Evolutionary conservation across 2,888 invertebrate genomes (phyloP), one percentile per base, ranked within the genome.

Genomic region (Andrena fulva): DNA sequence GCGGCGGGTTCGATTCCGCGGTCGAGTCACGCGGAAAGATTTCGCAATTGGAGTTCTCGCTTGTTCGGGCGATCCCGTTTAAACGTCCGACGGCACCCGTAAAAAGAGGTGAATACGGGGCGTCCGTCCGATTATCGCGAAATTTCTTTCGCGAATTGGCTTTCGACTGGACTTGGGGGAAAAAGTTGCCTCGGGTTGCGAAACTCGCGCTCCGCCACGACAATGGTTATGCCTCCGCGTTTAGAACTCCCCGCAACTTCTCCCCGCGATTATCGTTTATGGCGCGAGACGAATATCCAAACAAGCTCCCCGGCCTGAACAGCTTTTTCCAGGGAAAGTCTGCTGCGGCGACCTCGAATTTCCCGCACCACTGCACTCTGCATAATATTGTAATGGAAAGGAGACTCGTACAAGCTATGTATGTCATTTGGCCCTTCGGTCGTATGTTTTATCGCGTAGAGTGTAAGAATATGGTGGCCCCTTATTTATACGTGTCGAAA

Each of bases 251-350:
- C 24, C 20, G n/a, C 29, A 20, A 82, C 80, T 80, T 84, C 80
- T 77, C 20, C 35, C 64, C 59, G 16, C 80, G 84, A 85, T 85
- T 80, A 80, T 80, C 84, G 80, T 77, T 80, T 77, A 80, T 60
- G 68, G 68, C 63, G 69, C 69, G 82, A 66, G 79, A 82, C 68
- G 71, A 84, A 84, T 84, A 80, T 59, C 70, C 79, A 82, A 84
- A 84, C 79, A 79, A 84, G 79, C 56, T 66, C 67, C 16, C 6
- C 33, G 29, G 33, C 20, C 35, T 20, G 33, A 5, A 10, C 12
- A 12, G 20, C 24, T 8, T 81, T 69, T 16, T 48, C 54, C 12
- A 48, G 42, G 16, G 50, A 60, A 82, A 71, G 62, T 63, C 54
- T 50, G 35, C 7, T 10, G 16, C 31, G 12, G 10, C 29, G 33